Evolutionary conservation across 2,113 vertebrate species (phyloP).

Genomic region (Nettapus auritus): DNA sequence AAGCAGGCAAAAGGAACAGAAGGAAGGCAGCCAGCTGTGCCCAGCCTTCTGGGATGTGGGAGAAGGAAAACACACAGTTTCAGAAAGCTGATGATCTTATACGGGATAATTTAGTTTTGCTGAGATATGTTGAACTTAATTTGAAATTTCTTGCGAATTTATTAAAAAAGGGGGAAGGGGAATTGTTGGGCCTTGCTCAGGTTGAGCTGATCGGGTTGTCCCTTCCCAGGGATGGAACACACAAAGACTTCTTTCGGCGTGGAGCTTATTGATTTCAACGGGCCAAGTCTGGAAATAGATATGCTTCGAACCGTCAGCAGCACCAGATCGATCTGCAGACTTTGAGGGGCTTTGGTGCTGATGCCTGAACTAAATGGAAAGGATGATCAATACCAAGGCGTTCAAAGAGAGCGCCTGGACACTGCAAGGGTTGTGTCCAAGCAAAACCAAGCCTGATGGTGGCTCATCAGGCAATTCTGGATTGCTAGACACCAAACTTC

Average conservation of each 20-base stretch:
- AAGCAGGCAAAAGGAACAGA: not conserved
- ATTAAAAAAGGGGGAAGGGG: not conserved
- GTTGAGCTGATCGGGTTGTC: not conserved
- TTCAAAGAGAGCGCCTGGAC: not conserved
- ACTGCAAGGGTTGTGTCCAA: rapidly evolving
- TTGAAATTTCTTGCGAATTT: not conserved
- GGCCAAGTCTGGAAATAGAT: not conserved
- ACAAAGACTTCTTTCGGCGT: rapidly evolving
- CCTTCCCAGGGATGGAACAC: rapidly evolving
- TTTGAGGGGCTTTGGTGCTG: too few relatives aligned
- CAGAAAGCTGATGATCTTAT: too few relatives aligned
- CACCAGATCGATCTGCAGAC: not conserved
- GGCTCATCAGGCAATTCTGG: not conserved
- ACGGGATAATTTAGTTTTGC: not conserved
- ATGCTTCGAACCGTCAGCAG: rapidly evolving
- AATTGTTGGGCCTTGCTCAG: not conserved
- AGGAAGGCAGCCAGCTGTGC: not conserved
- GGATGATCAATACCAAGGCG: rapidly evolving
- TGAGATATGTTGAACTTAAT: not conserved
- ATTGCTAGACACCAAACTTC: too few relatives aligned
- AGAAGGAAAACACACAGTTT: not conserved
- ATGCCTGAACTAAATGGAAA: not conserved
- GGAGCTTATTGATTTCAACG: not conserved
- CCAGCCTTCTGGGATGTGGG: not conserved
- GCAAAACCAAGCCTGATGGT: not conserved